phyloP scores from a whole-genome alignment of 2,113 vertebrate genomes.

The Speoplatyrhinus poulsoni region DNA sequence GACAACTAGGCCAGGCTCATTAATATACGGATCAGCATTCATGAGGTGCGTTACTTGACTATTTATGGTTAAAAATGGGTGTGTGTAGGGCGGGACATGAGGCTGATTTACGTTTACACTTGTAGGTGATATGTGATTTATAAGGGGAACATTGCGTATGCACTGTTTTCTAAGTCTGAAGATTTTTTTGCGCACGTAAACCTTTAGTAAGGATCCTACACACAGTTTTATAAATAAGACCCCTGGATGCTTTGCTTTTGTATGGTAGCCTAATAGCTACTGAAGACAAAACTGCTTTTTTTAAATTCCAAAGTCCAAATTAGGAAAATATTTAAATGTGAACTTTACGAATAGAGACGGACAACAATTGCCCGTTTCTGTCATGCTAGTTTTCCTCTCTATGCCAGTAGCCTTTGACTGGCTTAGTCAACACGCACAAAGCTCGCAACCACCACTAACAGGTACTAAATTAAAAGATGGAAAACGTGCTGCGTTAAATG shows the following conservation, averaged over 20 bases:
- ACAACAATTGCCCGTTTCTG: too few species aligned
- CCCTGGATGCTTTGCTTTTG: background rate
- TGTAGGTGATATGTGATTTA: background rate
- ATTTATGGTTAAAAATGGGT: background rate
- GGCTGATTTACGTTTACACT: background rate
- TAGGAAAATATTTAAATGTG: too few species aligned
- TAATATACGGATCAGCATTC: background rate
- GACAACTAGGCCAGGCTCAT: background rate
- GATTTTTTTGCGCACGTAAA: background rate
- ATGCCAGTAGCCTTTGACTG: too few species aligned
- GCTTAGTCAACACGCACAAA: too few species aligned
- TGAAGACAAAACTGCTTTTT: too few species aligned
- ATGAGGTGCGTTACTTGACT: background rate
- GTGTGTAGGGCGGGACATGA: background rate
- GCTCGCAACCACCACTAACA: too few species aligned
- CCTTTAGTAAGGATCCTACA: slow-evolving; percentile 32
- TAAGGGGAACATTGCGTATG: background rate
- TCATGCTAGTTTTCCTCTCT: too few species aligned
- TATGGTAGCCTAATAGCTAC: too few species aligned
- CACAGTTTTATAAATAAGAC: slow-evolving; percentile 15
- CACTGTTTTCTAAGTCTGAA: background rate
- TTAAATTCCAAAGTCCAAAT: too few species aligned
- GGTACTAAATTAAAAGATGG: too few species aligned
- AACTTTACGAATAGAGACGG: too few species aligned
- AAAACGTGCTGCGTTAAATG: too few species aligned